A percentile compares a stretch with the other conserved stretches of the same genome.
phyloP scores from a whole-genome alignment of 2,888 invertebrate species.

The Alcis repandata region DNA sequence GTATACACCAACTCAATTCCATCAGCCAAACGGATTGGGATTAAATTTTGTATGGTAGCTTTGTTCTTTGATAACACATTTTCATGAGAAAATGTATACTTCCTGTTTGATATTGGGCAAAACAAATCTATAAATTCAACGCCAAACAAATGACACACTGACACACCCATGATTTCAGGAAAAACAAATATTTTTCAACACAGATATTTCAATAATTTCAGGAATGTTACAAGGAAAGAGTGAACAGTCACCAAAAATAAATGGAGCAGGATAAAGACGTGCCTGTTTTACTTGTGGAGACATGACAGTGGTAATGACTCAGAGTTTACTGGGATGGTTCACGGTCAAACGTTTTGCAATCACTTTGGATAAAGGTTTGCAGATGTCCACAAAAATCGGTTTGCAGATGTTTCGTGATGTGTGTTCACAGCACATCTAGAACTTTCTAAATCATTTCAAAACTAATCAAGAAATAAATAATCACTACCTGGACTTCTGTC shows the following conservation, averaged over 20 bases:
- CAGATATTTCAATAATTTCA: conserved; percentile 9
- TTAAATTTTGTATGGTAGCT: too few species aligned
- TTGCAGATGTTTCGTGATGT: too few species aligned
- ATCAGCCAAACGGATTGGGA: too few species aligned
- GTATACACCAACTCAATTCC: too few species aligned
- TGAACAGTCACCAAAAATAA: conserved; percentile 28
- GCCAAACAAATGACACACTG: background rate
- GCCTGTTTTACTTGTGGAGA: background rate
- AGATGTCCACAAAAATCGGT: background rate
- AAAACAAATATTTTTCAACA: background rate
- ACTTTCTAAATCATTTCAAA: too few species aligned
- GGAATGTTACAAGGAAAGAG: conserved; percentile 18
- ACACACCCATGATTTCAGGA: background rate
- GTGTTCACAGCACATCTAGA: too few species aligned
- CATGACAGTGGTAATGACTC: conserved; percentile 4
- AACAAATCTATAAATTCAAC: background rate
- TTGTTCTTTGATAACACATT: too few species aligned
- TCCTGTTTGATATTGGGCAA: background rate
- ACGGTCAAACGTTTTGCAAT: background rate
- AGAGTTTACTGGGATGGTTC: conserved; percentile 3
- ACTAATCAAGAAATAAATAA: too few species aligned
- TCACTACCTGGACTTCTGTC: too few species aligned
- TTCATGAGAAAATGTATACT: too few species aligned
- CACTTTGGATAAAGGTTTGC: background rate
- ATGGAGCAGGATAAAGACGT: conserved; percentile 24